Evolutionary conservation across 2,797 vertebrate species (phyloP).

Genomic region (Notamacropus eugenii): DNA sequence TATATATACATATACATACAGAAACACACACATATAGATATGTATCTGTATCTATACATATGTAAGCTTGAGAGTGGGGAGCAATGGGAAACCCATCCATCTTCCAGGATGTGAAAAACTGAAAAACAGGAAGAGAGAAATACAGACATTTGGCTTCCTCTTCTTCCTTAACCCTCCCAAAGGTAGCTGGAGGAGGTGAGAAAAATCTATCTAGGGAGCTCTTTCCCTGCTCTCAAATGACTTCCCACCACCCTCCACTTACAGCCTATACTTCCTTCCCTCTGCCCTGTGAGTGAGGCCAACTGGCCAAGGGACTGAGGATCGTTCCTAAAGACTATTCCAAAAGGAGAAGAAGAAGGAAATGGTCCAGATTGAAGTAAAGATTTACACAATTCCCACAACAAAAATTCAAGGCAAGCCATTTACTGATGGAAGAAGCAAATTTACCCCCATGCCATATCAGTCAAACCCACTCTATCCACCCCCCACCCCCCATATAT

Average conservation of each 20-base stretch:
- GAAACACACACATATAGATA: constrained; percentile 31
- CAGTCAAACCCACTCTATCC: neutral
- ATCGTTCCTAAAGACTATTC: neutral
- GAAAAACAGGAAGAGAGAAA: constrained; percentile 62
- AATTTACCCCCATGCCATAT: neutral
- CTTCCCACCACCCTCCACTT: constrained; percentile 32
- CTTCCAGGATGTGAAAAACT: constrained; percentile 69
- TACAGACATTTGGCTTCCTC: constrained; percentile 54
- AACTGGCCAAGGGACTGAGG: neutral
- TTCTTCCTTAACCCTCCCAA: constrained; percentile 38
- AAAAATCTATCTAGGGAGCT: constrained; percentile 20
- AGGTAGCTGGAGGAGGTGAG: constrained; percentile 47
- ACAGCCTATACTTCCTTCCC: neutral
- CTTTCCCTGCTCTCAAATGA: neutral
- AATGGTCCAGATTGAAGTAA: neutral
- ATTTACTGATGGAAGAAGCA: neutral
- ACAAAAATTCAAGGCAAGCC: neutral
- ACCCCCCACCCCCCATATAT: neutral
- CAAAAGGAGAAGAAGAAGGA: neutral
- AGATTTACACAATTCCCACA: constrained; percentile 21
- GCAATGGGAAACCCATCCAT: constrained; percentile 28
- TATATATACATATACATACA: constrained; percentile 25
- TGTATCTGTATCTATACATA: constrained; percentile 76
- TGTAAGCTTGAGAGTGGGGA: constrained; percentile 54
- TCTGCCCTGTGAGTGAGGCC: neutral